phyloP scores from a whole-genome alignment of 2,888 invertebrate genomes.

The Aspidapion aeneum region DNA sequence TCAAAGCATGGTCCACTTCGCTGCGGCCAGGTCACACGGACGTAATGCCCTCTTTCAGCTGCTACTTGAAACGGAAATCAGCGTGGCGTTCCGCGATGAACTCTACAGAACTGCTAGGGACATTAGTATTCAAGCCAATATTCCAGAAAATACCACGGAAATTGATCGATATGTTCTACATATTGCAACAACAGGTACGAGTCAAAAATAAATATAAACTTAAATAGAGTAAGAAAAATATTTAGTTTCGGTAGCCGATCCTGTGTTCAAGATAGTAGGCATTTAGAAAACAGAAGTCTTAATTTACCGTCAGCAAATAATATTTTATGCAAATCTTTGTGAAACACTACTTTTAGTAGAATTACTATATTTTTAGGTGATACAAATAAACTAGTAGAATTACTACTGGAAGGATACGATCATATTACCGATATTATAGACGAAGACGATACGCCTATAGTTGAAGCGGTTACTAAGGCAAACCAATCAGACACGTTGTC shows the following conservation, averaged over 20 bases:
- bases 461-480: slow-evolving; percentile 66
- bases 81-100: slow-evolving; percentile 79
- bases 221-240: no score
- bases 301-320: no score
- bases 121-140: slow-evolving; percentile 75
- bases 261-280: no score
- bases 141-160: slow-evolving; percentile 74
- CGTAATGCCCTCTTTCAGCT: slow-evolving; percentile 77
- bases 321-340: no score
- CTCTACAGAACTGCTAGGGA: slow-evolving; percentile 85
- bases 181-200: slow-evolving; percentile 76
- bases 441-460: slow-evolving; percentile 64
- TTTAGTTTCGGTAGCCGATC: no score
- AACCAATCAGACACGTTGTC: slow-evolving; percentile 64
- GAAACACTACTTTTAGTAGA: no score
- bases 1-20: slow-evolving; percentile 86
- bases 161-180: slow-evolving; percentile 79
- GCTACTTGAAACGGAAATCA: slow-evolving; percentile 75
- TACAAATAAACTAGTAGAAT: slow-evolving; percentile 61
- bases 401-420: slow-evolving; percentile 81
- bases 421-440: slow-evolving; percentile 79
- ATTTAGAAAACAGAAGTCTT: no score
- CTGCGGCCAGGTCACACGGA: slow-evolving; percentile 77
- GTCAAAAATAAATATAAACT: no score
- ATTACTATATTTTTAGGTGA: slow-evolving; percentile 56